These are phyloP conservation scores for Megastigmus dorsalis DNA, from an alignment of 2,888 invertebrate genomes.

Conservation along the genomic window DNA sequence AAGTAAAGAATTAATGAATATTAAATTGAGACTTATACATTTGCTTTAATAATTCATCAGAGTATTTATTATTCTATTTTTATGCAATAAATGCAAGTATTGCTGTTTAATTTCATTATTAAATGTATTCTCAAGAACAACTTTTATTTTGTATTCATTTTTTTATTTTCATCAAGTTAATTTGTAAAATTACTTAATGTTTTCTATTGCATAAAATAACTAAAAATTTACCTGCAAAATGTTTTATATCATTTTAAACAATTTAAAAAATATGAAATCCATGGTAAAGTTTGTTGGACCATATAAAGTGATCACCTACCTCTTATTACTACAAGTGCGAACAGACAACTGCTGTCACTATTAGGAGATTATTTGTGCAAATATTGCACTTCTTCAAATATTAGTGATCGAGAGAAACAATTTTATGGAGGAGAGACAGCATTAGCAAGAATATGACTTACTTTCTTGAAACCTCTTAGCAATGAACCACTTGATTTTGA, in stretches of 20 bases:
- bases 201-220: not conserved
- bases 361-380: conserved; percentile 62
- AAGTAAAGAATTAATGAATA: too few species aligned
- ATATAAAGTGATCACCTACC: conserved; percentile 44
- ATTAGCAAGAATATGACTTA: conserved; percentile 72
- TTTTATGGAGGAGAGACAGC: conserved; percentile 71
- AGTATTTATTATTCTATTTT: not conserved
- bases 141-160: not conserved
- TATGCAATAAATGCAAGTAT: not conserved
- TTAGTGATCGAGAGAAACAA: conserved; percentile 65
- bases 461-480: conserved; percentile 73
- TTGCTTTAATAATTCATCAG: not conserved
- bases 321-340: conserved; percentile 58
- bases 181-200: not conserved
- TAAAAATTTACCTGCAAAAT: conserved; percentile 1
- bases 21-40: not conserved
- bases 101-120: conserved; percentile 3
- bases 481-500: conserved; percentile 71
- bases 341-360: conserved; percentile 59
- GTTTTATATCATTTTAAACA: not conserved
- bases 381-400: conserved; percentile 61
- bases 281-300: conserved; percentile 36
- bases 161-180: not conserved
- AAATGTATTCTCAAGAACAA: not conserved
- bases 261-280: not conserved